A percentile compares a stretch with the other conserved stretches of the same genome.
These are phyloP conservation scores for Neria commutata DNA, from an alignment of 2,888 invertebrate genomes.

Conservation along the genomic window DNA sequence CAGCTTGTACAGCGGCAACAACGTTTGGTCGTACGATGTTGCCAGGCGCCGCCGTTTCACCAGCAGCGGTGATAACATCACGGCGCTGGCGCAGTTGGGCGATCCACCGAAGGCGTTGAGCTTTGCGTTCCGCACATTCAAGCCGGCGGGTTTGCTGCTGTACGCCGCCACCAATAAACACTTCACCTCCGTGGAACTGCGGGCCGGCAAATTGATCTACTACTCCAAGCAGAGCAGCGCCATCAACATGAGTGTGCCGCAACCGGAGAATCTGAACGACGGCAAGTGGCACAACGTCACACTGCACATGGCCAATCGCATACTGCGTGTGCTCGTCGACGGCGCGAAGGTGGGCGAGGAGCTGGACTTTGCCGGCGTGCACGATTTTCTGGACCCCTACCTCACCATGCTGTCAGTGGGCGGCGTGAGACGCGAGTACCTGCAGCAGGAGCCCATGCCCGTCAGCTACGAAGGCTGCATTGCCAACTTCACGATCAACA, in stretches of 20 bases:
- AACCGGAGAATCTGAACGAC: conserved; percentile 71
- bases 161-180: conserved; percentile 87
- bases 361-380: conserved; percentile 83
- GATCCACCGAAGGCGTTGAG: conserved; percentile 76
- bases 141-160: conserved; percentile 79
- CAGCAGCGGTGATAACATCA: conserved; percentile 53
- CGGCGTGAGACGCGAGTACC: conserved; percentile 67
- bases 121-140: conserved; percentile 80
- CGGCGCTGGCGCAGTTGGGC: conserved; percentile 50
- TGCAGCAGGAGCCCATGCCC: conserved; percentile 64
- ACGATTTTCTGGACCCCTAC: conserved; percentile 91
- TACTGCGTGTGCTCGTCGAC: conserved; percentile 76
- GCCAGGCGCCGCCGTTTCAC: conserved; percentile 56
- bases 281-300: conserved; percentile 91
- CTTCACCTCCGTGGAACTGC: conserved; percentile 80
- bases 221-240: conserved; percentile 78
- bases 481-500: conserved; percentile 86
- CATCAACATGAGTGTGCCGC: conserved; percentile 81
- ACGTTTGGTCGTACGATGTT: conserved; percentile 67
- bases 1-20: conserved; percentile 75
- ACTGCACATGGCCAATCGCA: conserved; percentile 72
- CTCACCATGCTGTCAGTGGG: conserved; percentile 81
- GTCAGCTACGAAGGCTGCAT: conserved; percentile 87
- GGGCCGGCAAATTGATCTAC: conserved; percentile 78
- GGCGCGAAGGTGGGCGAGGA: conserved; percentile 78